phyloP scores from a whole-genome alignment of 2,797 vertebrate genomes.

The Falco novaeseelandiae region DNA sequence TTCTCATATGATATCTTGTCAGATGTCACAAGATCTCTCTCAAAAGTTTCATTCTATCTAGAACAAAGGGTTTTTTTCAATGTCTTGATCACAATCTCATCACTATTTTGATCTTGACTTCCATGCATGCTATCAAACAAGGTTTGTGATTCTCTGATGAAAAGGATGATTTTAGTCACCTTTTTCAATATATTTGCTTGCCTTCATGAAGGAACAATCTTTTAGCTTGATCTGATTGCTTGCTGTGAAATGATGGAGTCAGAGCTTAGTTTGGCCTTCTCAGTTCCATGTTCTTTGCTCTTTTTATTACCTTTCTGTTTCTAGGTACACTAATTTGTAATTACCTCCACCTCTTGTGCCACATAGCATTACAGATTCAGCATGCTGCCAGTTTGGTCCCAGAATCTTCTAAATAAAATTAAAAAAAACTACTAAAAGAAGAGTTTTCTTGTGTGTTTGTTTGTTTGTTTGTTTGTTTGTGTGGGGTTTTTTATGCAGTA shows the following conservation, averaged over 20 bases:
- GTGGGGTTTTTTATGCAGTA: not conserved
- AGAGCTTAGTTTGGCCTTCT: not conserved
- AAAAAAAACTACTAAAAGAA: not conserved
- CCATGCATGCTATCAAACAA: not conserved
- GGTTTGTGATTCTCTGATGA: not conserved
- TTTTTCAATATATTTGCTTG: not conserved
- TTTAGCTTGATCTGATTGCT: not conserved
- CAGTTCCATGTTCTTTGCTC: not conserved
- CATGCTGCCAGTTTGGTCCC: not conserved
- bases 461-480: fast-evolving
- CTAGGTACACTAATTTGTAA: not conserved
- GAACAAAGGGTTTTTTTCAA: not conserved
- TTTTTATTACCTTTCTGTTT: not conserved
- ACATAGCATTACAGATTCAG: not conserved
- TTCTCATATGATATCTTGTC: not conserved
- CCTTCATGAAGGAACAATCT: not conserved
- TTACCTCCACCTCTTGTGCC: not conserved
- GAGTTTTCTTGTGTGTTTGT: not conserved
- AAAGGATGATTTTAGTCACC: not conserved
- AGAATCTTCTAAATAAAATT: not conserved
- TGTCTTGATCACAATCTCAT: not conserved
- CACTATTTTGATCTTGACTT: not conserved
- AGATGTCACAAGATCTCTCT: not conserved
- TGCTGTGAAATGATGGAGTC: not conserved
- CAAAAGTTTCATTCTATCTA: not conserved